Evolutionary conservation across 1,140 invertebrate species (phyloP).

Genomic region (Pinna nobilis): DNA sequence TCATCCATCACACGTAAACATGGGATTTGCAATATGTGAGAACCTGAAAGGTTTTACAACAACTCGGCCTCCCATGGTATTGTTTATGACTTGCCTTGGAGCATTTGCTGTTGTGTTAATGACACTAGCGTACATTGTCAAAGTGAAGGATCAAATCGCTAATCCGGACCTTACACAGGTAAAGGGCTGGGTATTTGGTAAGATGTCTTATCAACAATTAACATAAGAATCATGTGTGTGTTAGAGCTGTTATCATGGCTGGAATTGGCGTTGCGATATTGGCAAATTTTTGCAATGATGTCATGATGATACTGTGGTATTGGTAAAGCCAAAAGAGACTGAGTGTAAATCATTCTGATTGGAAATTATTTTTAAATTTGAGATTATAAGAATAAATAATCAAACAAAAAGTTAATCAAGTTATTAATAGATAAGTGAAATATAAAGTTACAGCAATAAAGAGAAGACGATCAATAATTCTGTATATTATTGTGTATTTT

Average conservation of each 20-base stretch:
- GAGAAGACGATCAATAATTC: no score
- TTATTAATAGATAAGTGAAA: no score
- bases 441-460: no score
- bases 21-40: slow-evolving; percentile 50
- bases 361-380: no score
- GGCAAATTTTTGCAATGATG: not conserved
- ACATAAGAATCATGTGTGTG: not conserved
- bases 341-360: no score
- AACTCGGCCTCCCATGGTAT: slow-evolving; percentile 71
- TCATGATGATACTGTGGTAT: not conserved
- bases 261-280: not conserved
- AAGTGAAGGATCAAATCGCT: slow-evolving; percentile 64
- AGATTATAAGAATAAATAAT: no score
- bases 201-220: not conserved
- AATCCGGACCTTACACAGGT: slow-evolving; percentile 74
- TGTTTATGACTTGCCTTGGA: slow-evolving; percentile 74
- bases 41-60: slow-evolving; percentile 70
- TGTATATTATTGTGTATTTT: no score
- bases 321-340: no score
- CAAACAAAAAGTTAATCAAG: no score
- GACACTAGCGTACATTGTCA: slow-evolving; percentile 71
- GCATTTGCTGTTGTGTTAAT: slow-evolving; percentile 72
- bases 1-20: not conserved
- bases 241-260: not conserved
- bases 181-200: slow-evolving; percentile 6